A percentile compares a stretch with the other conserved stretches of the same genome.
Conservation (phyloP, 2,113 vertebrate genomes). For the Myxocyprinus asiaticus region DNA sequence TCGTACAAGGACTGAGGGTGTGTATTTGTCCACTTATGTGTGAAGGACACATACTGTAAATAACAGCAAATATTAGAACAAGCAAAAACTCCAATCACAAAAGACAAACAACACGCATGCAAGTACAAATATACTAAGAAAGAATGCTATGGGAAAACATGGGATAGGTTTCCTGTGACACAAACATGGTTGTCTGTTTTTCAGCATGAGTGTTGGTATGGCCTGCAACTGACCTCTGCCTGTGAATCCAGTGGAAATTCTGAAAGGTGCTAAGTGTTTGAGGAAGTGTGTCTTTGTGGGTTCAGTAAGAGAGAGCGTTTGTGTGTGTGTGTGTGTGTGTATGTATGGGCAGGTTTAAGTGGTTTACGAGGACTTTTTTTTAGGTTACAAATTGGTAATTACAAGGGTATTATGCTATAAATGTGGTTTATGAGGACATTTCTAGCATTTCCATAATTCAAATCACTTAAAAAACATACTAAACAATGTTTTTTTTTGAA, state of each 20-base stretch:
- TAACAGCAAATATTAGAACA: neutral
- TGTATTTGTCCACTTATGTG: neutral
- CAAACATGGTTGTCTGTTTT: slow-evolving; percentile 19
- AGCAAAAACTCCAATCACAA: neutral
- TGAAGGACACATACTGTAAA: neutral
- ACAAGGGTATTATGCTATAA: too few relatives aligned
- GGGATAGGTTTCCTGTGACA: slow-evolving; percentile 6
- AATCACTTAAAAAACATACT: too few relatives aligned
- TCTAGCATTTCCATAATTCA: too few relatives aligned
- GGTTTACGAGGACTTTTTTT: too few relatives aligned
- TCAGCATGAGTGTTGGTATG: neutral
- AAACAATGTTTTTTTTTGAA: too few relatives aligned
- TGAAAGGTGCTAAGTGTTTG: slow-evolving; percentile 11
- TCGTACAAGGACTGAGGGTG: neutral
- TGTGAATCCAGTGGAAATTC: slow-evolving; percentile 32
- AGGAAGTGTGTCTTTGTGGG: slow-evolving; percentile 33
- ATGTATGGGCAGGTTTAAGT: neutral
- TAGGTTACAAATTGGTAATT: too few relatives aligned
- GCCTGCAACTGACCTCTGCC: neutral
- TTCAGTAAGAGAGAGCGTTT: slow-evolving; percentile 7
- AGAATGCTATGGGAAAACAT: slow-evolving; percentile 5
- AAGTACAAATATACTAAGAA: neutral
- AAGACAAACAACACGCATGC: neutral
- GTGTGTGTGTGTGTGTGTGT: slow-evolving; percentile 6
- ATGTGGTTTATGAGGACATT: too few relatives aligned